Conservation (phyloP, 1,140 invertebrate genomes). For the Melitaea cinxia region DNA sequence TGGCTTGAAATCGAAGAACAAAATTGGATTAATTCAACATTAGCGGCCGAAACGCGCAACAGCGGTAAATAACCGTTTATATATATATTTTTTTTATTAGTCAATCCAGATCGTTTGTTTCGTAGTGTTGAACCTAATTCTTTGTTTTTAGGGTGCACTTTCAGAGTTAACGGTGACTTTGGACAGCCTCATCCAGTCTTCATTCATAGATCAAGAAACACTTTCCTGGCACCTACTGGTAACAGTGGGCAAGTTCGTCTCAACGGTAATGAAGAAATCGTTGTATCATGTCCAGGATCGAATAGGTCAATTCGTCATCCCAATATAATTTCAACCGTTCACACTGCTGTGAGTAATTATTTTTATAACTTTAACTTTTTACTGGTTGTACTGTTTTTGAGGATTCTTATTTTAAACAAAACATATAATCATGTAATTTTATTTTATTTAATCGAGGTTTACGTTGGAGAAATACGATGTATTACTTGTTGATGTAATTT, state of each 20-base stretch:
- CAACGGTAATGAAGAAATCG: slow-evolving; percentile 51
- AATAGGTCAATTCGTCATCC: slow-evolving; percentile 52
- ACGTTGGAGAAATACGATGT: background rate
- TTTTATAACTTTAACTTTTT: too few relatives aligned
- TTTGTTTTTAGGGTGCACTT: slow-evolving; percentile 58
- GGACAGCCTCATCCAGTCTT: slow-evolving; percentile 68
- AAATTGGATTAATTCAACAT: slow-evolving; percentile 47
- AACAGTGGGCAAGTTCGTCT: slow-evolving; percentile 55
- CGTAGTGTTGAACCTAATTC: too few relatives aligned
- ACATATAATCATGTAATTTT: background rate
- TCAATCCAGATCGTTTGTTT: too few relatives aligned
- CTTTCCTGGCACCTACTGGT: slow-evolving; percentile 48
- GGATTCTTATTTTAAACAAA: background rate
- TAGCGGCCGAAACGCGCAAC: slow-evolving; percentile 31
- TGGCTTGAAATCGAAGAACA: slow-evolving; percentile 60
- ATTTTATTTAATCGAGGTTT: background rate
- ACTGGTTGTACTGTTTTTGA: background rate
- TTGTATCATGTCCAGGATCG: slow-evolving; percentile 56
- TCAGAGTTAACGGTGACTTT: slow-evolving; percentile 64
- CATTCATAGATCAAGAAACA: slow-evolving; percentile 42
- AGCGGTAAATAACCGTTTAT: slow-evolving; percentile 49
- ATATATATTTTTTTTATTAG: too few relatives aligned
- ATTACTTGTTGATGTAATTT: background rate
- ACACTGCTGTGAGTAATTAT: slow-evolving; percentile 51
- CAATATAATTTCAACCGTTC: slow-evolving; percentile 41